phyloP scores from a whole-genome alignment of 2,113 vertebrate species.

The Lutjanus erythropterus region DNA sequence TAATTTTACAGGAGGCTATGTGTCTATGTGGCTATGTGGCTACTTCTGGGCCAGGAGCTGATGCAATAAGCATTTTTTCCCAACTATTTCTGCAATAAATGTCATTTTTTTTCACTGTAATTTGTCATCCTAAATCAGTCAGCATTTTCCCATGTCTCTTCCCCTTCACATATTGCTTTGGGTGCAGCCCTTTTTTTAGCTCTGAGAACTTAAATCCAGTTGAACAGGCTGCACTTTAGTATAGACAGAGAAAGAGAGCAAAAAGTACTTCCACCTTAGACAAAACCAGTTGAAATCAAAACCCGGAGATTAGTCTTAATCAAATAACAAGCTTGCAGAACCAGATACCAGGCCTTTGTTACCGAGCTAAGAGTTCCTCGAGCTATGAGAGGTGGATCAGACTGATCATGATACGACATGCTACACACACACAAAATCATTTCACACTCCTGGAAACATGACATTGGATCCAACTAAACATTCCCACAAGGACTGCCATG shows the following conservation, averaged over 20 bases:
- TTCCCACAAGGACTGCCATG: constrained; percentile 79
- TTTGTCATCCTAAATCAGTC: constrained; percentile 26
- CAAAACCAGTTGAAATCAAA: constrained; percentile 77
- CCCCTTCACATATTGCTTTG: constrained; percentile 24
- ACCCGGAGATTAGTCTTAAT: constrained; percentile 75
- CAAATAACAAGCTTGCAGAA: constrained; percentile 72
- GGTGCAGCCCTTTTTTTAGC: constrained; percentile 57
- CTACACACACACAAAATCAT: constrained; percentile 56
- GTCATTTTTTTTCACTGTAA: background rate
- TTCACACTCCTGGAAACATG: constrained; percentile 61
- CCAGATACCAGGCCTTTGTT: constrained; percentile 75
- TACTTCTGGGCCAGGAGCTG: no score
- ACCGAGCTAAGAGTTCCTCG: constrained; percentile 37
- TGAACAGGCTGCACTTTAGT: constrained; percentile 69
- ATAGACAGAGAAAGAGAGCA: constrained; percentile 56
- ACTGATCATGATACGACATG: constrained; percentile 73
- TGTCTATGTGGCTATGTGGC: no score
- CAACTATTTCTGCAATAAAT: background rate
- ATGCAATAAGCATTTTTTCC: no score
- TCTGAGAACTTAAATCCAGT: constrained; percentile 69
- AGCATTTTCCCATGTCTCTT: constrained; percentile 46
- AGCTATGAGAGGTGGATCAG: constrained; percentile 61
- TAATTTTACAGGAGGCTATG: no score
- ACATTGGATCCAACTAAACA: constrained; percentile 64
- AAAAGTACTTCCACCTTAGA: constrained; percentile 61